Conservation (phyloP, 2,113 vertebrate genomes). For the Coptodon rendalli region DNA sequence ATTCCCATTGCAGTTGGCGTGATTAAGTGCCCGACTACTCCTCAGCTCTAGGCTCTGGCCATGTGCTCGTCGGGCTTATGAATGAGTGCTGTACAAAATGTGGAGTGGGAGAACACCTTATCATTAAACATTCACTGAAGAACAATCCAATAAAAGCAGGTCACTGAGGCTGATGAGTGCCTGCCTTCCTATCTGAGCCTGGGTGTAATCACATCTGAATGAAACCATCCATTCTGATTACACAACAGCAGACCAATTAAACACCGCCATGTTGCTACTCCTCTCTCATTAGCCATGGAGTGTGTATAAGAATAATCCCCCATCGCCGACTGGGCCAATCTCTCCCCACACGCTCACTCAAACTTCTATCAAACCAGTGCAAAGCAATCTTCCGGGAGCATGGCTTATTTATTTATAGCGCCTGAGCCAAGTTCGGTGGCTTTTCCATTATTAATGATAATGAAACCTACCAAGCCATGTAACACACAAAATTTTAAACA, state of each 20-base stretch:
- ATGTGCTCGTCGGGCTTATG: background rate
- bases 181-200: background rate
- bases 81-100: slow-evolving; percentile 6
- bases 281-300: slow-evolving; percentile 50
- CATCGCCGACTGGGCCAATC: background rate
- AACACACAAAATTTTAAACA: slow-evolving; percentile 25
- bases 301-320: slow-evolving; percentile 16
- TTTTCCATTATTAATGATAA: slow-evolving; percentile 57
- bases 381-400: slow-evolving; percentile 21
- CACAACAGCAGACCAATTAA: slow-evolving; percentile 51
- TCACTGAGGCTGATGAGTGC: slow-evolving; percentile 22
- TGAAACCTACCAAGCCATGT: slow-evolving; percentile 45
- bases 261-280: slow-evolving; percentile 47
- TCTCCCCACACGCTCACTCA: background rate
- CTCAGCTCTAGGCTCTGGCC: background rate
- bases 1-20: background rate
- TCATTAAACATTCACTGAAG: slow-evolving; percentile 16
- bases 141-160: slow-evolving; percentile 52
- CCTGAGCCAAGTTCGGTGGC: slow-evolving; percentile 49
- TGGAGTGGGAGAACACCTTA: background rate
- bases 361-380: slow-evolving; percentile 23
- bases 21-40: background rate
- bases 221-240: slow-evolving; percentile 56
- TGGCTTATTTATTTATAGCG: slow-evolving; percentile 58
- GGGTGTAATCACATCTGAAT: slow-evolving; percentile 55